These are phyloP conservation scores for Anoura caudifer DNA, from an alignment of 2,113 vertebrate species.

Conservation along the genomic window DNA sequence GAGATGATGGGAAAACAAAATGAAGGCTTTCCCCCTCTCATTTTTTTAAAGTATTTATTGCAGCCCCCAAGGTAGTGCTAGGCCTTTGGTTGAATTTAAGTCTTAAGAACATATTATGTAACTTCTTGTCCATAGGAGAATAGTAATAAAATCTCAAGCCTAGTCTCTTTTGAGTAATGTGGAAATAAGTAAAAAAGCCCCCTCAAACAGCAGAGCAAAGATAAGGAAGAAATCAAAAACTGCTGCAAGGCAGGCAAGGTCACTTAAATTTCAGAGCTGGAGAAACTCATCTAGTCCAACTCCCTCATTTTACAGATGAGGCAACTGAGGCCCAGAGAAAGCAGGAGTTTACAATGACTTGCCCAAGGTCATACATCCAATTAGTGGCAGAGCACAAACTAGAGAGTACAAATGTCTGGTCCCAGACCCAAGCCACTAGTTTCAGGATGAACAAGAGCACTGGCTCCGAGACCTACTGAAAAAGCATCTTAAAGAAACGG, in stretches of 20 bases:
- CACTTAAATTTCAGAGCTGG: slow-evolving; percentile 67
- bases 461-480: background rate
- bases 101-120: slow-evolving; percentile 57
- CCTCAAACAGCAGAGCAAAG: slow-evolving; percentile 53
- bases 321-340: slow-evolving; percentile 57
- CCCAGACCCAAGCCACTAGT: background rate
- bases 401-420: background rate
- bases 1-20: slow-evolving; percentile 25
- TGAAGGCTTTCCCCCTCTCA: background rate
- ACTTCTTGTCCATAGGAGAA: slow-evolving; percentile 60
- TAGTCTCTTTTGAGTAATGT: background rate
- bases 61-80: slow-evolving; percentile 43
- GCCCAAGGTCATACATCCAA: slow-evolving; percentile 42
- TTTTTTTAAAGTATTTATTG: background rate
- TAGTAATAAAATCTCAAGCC: slow-evolving; percentile 53
- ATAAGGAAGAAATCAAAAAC: slow-evolving; percentile 9
- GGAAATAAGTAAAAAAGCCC: slow-evolving; percentile 59
- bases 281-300: slow-evolving; percentile 34
- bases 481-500: slow-evolving; percentile 33
- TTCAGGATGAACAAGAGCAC: background rate
- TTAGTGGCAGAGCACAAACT: background rate
- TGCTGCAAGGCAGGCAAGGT: slow-evolving; percentile 60
- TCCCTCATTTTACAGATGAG: slow-evolving; percentile 66
- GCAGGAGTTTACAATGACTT: slow-evolving; percentile 8
- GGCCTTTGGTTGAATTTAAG: slow-evolving; percentile 69